Percentiles rank a stretch among this genome's conserved stretches.
These are phyloP conservation scores for Babylonia areolata DNA, from an alignment of 1,140 invertebrate species.

Conservation along the genomic window DNA sequence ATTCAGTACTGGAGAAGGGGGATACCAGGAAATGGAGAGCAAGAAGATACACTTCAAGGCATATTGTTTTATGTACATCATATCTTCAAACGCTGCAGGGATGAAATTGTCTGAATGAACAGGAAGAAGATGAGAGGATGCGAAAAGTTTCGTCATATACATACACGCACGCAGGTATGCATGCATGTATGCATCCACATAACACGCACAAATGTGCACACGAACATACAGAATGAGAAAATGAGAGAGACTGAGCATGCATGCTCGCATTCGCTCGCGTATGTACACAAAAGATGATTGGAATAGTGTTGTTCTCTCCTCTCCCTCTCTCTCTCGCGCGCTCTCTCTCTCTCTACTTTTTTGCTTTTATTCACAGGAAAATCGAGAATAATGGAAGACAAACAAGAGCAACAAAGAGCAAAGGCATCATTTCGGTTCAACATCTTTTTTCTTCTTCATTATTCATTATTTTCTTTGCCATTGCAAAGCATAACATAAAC, in stretches of 20 bases:
- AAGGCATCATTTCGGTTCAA: neutral
- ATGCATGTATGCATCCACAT: neutral
- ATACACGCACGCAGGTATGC: too few species aligned
- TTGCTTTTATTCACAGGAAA: neutral
- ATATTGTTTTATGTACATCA: too few species aligned
- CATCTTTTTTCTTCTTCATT: neutral
- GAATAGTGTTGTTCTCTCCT: too few species aligned
- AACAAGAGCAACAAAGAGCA: neutral
- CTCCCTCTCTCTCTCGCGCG: too few species aligned
- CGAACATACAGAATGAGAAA: neutral
- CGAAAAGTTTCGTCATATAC: too few species aligned
- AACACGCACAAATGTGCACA: neutral
- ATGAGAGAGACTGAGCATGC: neutral
- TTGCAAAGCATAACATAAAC: neutral
- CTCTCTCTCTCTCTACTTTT: neutral
- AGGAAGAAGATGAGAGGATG: too few species aligned
- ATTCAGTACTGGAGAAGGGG: too few species aligned
- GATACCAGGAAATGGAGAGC: too few species aligned
- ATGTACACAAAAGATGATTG: neutral
- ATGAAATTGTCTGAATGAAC: too few species aligned
- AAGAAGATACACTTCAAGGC: too few species aligned
- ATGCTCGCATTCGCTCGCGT: neutral
- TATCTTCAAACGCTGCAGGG: too few species aligned
- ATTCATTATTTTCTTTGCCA: neutral
- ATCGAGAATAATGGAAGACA: neutral